phyloP scores from a whole-genome alignment of 2,888 invertebrate genomes.

The Caenorhabditis parvicauda region DNA sequence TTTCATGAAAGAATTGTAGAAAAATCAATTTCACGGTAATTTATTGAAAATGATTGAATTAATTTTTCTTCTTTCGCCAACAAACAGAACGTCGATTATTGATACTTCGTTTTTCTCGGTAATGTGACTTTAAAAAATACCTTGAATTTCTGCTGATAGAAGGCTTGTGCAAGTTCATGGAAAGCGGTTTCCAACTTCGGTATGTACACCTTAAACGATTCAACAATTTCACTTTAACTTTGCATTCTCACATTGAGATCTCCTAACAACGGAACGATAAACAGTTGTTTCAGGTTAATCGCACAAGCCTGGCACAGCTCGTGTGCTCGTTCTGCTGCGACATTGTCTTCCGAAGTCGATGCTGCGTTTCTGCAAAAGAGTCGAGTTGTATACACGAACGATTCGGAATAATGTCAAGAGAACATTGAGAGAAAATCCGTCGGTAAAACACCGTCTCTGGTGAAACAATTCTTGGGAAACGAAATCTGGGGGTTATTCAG shows the following conservation, averaged over 20 bases:
- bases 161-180: slow-evolving; percentile 85
- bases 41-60: too few species aligned
- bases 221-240: background rate
- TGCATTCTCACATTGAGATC: slow-evolving; percentile 4
- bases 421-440: too few species aligned
- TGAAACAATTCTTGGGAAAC: too few species aligned
- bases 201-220: slow-evolving; percentile 23
- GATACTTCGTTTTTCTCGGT: slow-evolving; percentile 69
- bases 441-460: too few species aligned
- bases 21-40: too few species aligned
- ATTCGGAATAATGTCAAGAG: too few species aligned
- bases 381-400: too few species aligned
- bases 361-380: too few species aligned
- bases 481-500: too few species aligned
- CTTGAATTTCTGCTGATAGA: slow-evolving; percentile 85
- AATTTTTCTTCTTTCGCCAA: too few species aligned
- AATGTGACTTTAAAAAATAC: slow-evolving; percentile 1
- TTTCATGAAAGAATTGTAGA: too few species aligned
- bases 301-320: slow-evolving; percentile 87
- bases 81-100: too few species aligned
- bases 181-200: slow-evolving; percentile 86
- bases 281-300: slow-evolving; percentile 84
- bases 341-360: slow-evolving; percentile 67
- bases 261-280: slow-evolving; percentile 74
- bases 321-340: slow-evolving; percentile 85